Conservation (phyloP, 2,797 vertebrate genomes). For the Acanthiza pusilla region DNA sequence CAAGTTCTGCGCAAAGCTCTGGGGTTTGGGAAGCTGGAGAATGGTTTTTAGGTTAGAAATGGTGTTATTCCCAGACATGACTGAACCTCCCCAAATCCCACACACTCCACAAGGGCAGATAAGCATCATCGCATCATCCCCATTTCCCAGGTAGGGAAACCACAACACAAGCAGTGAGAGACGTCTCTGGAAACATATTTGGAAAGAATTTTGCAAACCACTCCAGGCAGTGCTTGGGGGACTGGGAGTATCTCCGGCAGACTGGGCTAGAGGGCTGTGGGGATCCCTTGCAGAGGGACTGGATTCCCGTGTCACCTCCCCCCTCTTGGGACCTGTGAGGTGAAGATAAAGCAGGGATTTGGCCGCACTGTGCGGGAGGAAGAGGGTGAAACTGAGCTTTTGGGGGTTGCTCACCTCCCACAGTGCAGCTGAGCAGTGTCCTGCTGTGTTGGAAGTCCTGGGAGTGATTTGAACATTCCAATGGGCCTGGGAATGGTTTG, state of each 20-base stretch:
- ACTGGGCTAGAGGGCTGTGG: not conserved
- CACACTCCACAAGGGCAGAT: not conserved
- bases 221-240: not conserved
- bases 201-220: not conserved
- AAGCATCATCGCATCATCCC: not conserved
- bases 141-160: not conserved
- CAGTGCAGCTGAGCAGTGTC: not conserved
- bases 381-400: not conserved
- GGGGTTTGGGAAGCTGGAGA: not conserved
- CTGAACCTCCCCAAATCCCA: not conserved
- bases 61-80: not conserved
- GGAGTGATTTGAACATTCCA: not conserved
- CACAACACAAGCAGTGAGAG: not conserved
- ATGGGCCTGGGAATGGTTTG: not conserved
- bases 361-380: accelerated
- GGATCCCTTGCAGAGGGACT: not conserved
- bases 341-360: not conserved
- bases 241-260: not conserved
- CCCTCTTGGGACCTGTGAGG: not conserved
- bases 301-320: accelerated
- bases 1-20: not conserved
- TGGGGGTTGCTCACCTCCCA: not conserved
- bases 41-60: not conserved
- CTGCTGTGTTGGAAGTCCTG: not conserved
- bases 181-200: not conserved